A percentile compares a stretch with the other conserved stretches of the same genome.
phyloP scores from a whole-genome alignment of 2,888 invertebrate genomes.

The Tethea ocularis region DNA sequence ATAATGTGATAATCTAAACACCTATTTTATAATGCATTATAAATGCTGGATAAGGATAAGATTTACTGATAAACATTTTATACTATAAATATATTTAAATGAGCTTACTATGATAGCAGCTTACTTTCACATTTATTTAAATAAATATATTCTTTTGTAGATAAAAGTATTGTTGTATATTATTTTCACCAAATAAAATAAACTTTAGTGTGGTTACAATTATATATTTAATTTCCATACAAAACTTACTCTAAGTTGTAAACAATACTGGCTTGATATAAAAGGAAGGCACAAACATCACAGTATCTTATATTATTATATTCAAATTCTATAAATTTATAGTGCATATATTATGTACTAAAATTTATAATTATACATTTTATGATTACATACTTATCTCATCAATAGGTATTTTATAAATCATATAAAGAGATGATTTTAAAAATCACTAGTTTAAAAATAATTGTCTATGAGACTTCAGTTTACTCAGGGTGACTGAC shows the following conservation, averaged over 20 bases:
- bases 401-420: no score
- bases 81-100: neutral
- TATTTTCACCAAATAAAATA: neutral
- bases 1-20: conserved; percentile 15
- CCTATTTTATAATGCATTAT: conserved; percentile 15
- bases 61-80: neutral
- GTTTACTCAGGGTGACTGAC: no score
- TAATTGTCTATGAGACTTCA: no score
- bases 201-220: conserved; percentile 10
- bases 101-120: neutral
- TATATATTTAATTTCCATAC: conserved; percentile 32
- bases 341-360: no score
- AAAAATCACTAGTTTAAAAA: no score
- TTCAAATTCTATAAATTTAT: no score
- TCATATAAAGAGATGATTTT: no score
- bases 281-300: conserved; percentile 67
- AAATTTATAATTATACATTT: no score
- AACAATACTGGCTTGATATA: conserved; percentile 61
- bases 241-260: conserved; percentile 27
- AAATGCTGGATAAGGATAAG: conserved; percentile 14
- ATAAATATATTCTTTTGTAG: neutral
- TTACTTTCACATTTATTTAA: neutral
- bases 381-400: no score
- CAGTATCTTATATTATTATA: conserved; percentile 38
- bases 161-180: neutral